A percentile compares a stretch with the other conserved stretches of the same genome.
phyloP scores from a whole-genome alignment of 2,113 vertebrate genomes.

The Cheirogaleus medius region DNA sequence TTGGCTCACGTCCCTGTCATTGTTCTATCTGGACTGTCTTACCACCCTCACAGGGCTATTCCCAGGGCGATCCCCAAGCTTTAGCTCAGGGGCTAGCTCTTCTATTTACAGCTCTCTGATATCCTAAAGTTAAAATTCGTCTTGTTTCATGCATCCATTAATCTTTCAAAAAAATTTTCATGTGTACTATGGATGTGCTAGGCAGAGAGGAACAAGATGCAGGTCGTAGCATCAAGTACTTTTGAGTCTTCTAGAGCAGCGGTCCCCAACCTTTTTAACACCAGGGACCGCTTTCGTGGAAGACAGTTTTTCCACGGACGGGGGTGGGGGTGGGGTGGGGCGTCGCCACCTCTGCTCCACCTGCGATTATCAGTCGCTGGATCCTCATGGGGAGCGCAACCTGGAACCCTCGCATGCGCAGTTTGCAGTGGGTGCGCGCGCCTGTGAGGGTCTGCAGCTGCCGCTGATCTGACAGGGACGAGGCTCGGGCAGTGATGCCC shows the following conservation, averaged over 20 bases:
- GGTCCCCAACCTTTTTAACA: no score
- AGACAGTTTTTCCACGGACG: no score
- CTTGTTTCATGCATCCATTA: neutral
- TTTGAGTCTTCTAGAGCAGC: neutral
- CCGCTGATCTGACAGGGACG: no score
- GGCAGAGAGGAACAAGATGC: neutral
- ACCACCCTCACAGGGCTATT: neutral
- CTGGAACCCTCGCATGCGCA: no score
- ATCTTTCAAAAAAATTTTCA: neutral
- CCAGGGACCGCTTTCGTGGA: no score
- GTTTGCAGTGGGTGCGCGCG: no score
- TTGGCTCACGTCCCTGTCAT: neutral
- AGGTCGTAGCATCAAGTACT: neutral
- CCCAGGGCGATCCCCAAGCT: neutral
- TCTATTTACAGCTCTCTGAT: neutral
- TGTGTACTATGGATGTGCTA: neutral
- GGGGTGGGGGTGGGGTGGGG: no score
- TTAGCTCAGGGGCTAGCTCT: neutral
- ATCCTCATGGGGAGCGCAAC: no score
- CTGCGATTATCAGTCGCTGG: no score
- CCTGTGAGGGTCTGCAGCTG: no score
- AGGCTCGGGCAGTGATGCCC: no score
- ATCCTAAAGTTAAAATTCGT: neutral
- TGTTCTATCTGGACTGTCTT: neutral
- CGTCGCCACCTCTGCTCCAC: no score